A percentile compares a stretch with the other conserved stretches of the same genome.
Evolutionary conservation across 2,113 vertebrate species (phyloP).

Genomic region (Lasiurus cinereus): DNA sequence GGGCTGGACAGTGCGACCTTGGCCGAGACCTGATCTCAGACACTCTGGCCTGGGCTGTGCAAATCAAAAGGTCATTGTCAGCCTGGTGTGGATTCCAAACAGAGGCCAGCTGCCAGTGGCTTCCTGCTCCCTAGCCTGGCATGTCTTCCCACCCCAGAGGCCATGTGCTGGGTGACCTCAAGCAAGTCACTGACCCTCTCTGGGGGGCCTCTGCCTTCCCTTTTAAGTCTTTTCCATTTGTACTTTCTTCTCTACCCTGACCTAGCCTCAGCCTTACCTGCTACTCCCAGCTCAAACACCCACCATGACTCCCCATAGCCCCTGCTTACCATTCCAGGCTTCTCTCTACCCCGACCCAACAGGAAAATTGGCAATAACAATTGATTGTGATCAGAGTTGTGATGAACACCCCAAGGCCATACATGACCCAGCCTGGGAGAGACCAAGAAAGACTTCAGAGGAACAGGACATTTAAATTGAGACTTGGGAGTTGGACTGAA

Average conservation of each 20-base stretch:
- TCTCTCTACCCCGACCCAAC: background rate
- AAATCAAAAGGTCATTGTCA: slow-evolving; percentile 72
- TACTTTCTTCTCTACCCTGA: background rate
- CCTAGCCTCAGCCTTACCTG: background rate
- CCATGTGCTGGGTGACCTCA: background rate
- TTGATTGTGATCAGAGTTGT: background rate
- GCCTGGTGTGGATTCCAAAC: slow-evolving; percentile 31
- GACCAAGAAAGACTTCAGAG: background rate
- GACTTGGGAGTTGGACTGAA: background rate
- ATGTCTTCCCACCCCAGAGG: background rate
- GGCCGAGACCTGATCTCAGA: slow-evolving; percentile 53
- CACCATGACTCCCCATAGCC: accelerated
- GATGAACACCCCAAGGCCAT: background rate
- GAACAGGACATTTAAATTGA: background rate
- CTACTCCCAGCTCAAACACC: background rate
- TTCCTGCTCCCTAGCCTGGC: background rate
- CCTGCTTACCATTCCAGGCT: background rate
- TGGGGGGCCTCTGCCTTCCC: background rate
- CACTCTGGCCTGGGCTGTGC: background rate
- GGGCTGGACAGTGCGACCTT: slow-evolving; percentile 48
- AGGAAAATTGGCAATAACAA: too few relatives aligned
- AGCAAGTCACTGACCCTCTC: background rate
- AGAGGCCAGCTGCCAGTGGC: background rate
- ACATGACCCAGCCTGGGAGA: background rate
- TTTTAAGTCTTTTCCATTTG: background rate